Conservation (phyloP, 1,140 invertebrate genomes). For the Drosophila pallidifrons region DNA sequence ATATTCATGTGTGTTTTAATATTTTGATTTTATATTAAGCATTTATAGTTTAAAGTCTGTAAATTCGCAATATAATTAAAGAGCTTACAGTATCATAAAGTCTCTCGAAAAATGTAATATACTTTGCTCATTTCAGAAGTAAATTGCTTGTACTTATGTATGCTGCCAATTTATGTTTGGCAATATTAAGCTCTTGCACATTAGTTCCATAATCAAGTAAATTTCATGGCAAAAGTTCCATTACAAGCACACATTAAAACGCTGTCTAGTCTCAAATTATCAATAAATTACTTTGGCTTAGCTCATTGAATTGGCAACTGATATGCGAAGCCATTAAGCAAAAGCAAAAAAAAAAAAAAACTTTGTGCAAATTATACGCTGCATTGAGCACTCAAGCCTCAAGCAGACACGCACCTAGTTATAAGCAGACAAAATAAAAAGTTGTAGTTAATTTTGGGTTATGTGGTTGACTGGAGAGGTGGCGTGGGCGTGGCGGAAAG, state of each 20-base stretch:
- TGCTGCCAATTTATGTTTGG: background rate
- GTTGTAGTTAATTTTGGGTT: slow-evolving; percentile 71
- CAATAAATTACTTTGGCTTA: slow-evolving; percentile 68
- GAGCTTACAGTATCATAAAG: too few relatives aligned
- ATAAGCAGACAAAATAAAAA: slow-evolving; percentile 41
- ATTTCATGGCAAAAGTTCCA: background rate
- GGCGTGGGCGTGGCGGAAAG: slow-evolving; percentile 30
- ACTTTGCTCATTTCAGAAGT: too few relatives aligned
- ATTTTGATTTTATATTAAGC: too few relatives aligned
- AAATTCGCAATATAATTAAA: too few relatives aligned
- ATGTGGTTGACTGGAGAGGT: slow-evolving; percentile 7
- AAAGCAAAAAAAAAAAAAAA: slow-evolving; percentile 65
- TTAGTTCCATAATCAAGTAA: slow-evolving; percentile 2
- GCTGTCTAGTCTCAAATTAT: slow-evolving; percentile 46
- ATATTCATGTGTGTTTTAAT: too few relatives aligned
- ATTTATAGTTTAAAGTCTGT: too few relatives aligned
- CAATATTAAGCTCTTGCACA: background rate
- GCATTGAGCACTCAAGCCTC: slow-evolving; percentile 51
- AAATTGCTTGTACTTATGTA: too few relatives aligned
- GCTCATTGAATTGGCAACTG: slow-evolving; percentile 72
- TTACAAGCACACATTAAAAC: slow-evolving; percentile 14
- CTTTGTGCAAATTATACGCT: slow-evolving; percentile 63
- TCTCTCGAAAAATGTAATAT: too few relatives aligned
- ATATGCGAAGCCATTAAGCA: slow-evolving; percentile 28
- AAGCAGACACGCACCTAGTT: slow-evolving; percentile 9